phyloP scores from a whole-genome alignment of 2,888 invertebrate genomes.

The Diloba caeruleocephala region DNA sequence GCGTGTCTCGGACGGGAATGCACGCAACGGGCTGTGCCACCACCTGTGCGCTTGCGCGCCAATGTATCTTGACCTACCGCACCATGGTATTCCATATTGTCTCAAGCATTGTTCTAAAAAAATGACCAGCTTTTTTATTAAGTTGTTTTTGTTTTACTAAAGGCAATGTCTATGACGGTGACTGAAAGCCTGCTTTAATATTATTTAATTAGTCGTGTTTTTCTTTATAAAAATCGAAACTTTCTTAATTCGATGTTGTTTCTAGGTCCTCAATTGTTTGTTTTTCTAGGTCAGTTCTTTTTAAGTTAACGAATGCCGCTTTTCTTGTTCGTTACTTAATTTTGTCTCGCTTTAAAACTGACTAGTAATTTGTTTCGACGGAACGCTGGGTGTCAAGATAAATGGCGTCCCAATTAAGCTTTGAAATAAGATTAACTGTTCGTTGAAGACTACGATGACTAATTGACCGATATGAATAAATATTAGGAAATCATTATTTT shows the following conservation, averaged over 20 bases:
- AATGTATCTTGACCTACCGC: conserved; percentile 60
- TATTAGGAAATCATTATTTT: too few relatives aligned
- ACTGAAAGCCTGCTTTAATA: neutral
- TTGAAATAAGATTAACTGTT: conserved; percentile 42
- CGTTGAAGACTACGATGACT: conserved; percentile 37
- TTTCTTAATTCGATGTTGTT: neutral
- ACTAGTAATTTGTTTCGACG: conserved; percentile 25
- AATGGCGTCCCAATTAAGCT: conserved; percentile 33
- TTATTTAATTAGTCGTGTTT: too few relatives aligned
- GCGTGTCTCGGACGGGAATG: conserved; percentile 53
- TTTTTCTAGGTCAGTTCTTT: conserved; percentile 14
- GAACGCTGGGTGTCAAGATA: conserved; percentile 24
- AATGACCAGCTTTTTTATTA: neutral
- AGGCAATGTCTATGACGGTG: too few relatives aligned
- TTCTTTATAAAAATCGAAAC: neutral
- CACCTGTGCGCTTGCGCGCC: conserved; percentile 57
- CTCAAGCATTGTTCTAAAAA: conserved; percentile 3
- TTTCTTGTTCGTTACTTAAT: conserved; percentile 13
- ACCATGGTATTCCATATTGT: conserved; percentile 30
- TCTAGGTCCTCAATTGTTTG: conserved; percentile 9
- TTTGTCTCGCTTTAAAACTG: conserved; percentile 23
- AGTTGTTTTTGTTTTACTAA: too few relatives aligned
- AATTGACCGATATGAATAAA: conserved; percentile 24
- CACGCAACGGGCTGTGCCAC: conserved; percentile 44
- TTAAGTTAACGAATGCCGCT: conserved; percentile 1